phyloP scores from a whole-genome alignment of 2,888 invertebrate genomes.

The Pasiphila rectangulata region DNA sequence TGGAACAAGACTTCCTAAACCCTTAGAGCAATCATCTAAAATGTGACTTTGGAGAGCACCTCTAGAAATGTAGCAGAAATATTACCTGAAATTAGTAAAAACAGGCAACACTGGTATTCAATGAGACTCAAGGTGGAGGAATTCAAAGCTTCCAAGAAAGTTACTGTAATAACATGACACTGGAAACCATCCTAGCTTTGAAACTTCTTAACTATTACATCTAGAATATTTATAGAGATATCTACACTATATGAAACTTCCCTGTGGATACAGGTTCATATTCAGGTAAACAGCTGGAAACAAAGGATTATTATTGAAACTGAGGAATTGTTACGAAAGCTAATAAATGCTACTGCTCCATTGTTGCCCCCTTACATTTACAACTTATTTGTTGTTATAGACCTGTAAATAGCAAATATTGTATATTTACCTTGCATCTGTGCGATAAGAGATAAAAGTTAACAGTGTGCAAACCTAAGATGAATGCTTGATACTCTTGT shows the following conservation, averaged over 20 bases:
- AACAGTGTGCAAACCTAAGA: constrained; percentile 14
- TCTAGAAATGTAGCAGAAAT: constrained; percentile 13
- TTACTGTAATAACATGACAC: constrained; percentile 5
- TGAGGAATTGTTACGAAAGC: constrained; percentile 7
- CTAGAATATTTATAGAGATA: constrained; percentile 6
- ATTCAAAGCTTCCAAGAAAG: constrained; percentile 2
- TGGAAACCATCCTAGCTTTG: constrained; percentile 5
- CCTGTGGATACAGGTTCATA: constrained; percentile 9
- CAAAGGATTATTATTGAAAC: constrained; percentile 4
- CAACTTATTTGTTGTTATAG: constrained; percentile 17
- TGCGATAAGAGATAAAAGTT: constrained; percentile 1
- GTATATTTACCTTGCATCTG: constrained; percentile 8
- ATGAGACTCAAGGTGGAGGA: constrained; percentile 11
- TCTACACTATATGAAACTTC: constrained; percentile 14
- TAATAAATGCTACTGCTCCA: constrained; percentile 9
- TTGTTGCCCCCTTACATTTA: constrained; percentile 14
- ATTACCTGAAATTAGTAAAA: constrained; percentile 10
- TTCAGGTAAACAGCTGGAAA: constrained; percentile 10
- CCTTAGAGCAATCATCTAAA: constrained; percentile 6
- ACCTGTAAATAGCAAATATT: constrained; percentile 10
- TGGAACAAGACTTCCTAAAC: constrained; percentile 12
- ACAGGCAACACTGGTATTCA: constrained; percentile 9
- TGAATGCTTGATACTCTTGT: constrained; percentile 11
- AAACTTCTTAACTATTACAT: constrained; percentile 11
- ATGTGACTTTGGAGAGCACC: constrained; percentile 2